Conservation (phyloP, 1,140 invertebrate species). For the Drosophila paulistorum region DNA sequence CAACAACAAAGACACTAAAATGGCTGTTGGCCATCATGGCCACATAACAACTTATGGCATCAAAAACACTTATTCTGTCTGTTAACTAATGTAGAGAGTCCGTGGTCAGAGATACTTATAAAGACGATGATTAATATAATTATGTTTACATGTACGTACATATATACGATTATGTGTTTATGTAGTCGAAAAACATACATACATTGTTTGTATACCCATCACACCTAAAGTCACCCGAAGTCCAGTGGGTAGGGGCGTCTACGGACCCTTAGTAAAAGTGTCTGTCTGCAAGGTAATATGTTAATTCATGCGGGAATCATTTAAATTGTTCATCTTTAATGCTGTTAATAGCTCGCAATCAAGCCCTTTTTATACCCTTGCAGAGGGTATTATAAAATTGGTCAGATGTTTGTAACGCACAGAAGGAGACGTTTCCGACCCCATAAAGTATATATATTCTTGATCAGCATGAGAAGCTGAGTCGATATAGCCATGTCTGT, state of each 20-base stretch:
- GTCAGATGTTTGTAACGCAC: too few relatives aligned
- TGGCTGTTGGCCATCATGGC: too few relatives aligned
- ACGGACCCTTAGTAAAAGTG: background rate
- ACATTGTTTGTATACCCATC: too few relatives aligned
- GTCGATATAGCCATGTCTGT: too few relatives aligned
- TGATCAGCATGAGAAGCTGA: too few relatives aligned
- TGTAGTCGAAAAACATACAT: background rate
- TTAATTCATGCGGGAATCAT: slow-evolving; percentile 63
- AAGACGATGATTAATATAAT: slow-evolving; percentile 8
- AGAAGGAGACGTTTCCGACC: too few relatives aligned
- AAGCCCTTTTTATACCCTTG: slow-evolving; percentile 62
- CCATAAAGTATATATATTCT: too few relatives aligned
- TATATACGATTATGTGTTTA: too few relatives aligned
- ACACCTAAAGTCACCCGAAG: too few relatives aligned
- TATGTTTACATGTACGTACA: slow-evolving; percentile 26
- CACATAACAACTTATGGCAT: slow-evolving; percentile 40
- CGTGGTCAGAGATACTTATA: slow-evolving; percentile 42
- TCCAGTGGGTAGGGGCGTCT: too few relatives aligned
- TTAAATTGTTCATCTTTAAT: slow-evolving; percentile 75
- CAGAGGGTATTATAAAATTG: too few relatives aligned
- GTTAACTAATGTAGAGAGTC: slow-evolving; percentile 36
- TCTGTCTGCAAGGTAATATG: slow-evolving; percentile 35
- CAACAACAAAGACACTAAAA: background rate
- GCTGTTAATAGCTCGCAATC: slow-evolving; percentile 76
- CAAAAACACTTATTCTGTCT: background rate